phyloP scores from a whole-genome alignment of 2,888 invertebrate genomes.

The Oscheius myriophilus region DNA sequence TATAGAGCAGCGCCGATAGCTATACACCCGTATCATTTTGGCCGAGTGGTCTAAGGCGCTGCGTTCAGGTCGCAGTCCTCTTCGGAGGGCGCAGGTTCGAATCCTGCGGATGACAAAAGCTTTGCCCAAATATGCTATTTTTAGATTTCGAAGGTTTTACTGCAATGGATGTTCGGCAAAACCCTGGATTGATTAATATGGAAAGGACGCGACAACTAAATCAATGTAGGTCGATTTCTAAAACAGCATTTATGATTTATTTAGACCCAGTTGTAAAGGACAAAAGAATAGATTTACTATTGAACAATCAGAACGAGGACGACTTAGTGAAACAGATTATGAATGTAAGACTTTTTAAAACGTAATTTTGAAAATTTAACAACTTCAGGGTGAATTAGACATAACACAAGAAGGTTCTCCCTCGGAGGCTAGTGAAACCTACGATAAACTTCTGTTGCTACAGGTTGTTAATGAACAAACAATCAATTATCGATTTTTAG shows the following conservation, averaged over 20 bases:
- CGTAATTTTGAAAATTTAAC: constrained; percentile 9
- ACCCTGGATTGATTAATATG: constrained; percentile 63
- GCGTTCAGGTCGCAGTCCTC: constrained; percentile 82
- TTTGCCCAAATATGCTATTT: not conserved
- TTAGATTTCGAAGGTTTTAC: constrained; percentile 66
- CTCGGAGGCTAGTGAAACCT: constrained; percentile 14
- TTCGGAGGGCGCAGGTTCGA: not conserved
- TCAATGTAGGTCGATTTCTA: constrained; percentile 51
- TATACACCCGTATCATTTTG: constrained; percentile 30
- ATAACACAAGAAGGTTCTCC: constrained; percentile 13
- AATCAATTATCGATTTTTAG: constrained; percentile 30
- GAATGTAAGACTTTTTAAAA: constrained; percentile 33
- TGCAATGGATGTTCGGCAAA: constrained; percentile 54
- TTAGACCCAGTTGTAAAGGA: constrained; percentile 41
- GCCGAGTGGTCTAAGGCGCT: constrained; percentile 86
- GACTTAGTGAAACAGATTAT: constrained; percentile 33
- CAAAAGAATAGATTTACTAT: constrained; percentile 34
- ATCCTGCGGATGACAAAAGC: not conserved
- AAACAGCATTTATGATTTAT: not conserved
- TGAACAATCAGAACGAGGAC: constrained; percentile 33
- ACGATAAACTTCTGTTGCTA: constrained; percentile 11
- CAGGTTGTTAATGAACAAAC: constrained; percentile 17
- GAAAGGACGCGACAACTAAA: constrained; percentile 56
- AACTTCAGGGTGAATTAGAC: constrained; percentile 9
- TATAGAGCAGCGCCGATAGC: not conserved